Evolutionary conservation across 1,140 invertebrate species (phyloP), one percentile per base, ranked within the genome.

Genomic region (Cheumatopsyche charites): DNA sequence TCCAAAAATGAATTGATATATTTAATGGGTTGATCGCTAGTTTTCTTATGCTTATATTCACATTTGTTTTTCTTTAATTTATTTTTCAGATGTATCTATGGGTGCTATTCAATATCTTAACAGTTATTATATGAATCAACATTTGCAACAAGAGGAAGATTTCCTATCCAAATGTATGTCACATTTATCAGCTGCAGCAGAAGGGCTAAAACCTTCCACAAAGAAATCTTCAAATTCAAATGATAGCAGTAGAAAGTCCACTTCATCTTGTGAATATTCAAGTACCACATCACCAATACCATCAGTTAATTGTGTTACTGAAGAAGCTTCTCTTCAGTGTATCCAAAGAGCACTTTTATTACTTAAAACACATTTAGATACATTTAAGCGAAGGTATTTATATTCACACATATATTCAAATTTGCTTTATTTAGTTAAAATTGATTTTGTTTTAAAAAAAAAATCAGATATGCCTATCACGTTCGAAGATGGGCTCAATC

Each of bases 21-120:
- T 9, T 43, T n/a, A n/a, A n/a, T n/a, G 41, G 15, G 42, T 45
- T 15, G 29, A 63, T 58, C 3, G 7, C 13, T 58, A 21, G 17
- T 23, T 26, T 58, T 21, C 9, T 36, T 4, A 36, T 9, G 9
- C 9, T 3, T 36, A 67, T 25, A 11, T 13, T 67, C 1, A 21
- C 5, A 67, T 62, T 62, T 15, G 1, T 36, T 52, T 23, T 67
- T 36, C 9, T 41, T 49, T 15, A 23, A 21, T 69, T 71, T 43
- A 68, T 72, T 21, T 82, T 73, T 15, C 77, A 85, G 94, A 97
- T 80, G 95, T 97, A 0, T 96, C 94, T 72, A 91, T 96, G 88
- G 91, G 94, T 4, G 94, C 95, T 0, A 97, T 97, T 70, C 94
- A 97, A 78, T 95, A 95, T 79, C 84, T 97, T 36, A 97, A 97